A percentile compares a stretch with the other conserved stretches of the same genome.
Evolutionary conservation across 2,797 vertebrate genomes (phyloP).

Genomic region (Enteromius trimaculatus): DNA sequence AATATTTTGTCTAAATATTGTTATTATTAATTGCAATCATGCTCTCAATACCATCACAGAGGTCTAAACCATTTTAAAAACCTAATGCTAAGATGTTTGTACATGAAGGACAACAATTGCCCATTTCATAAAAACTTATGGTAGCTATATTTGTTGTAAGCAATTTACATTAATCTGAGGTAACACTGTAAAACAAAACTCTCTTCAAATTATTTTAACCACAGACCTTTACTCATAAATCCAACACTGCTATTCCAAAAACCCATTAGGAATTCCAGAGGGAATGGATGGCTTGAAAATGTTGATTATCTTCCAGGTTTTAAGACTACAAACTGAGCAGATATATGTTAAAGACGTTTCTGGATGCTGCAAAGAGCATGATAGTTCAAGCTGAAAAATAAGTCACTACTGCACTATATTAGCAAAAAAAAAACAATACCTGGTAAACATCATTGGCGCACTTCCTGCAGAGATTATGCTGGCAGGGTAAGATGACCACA

Average conservation of each 20-base stretch:
- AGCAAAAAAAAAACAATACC: conserved; percentile 62
- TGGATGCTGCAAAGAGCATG: not conserved
- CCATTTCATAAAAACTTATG: not conserved
- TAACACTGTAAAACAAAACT: not conserved
- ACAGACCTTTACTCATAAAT: not conserved
- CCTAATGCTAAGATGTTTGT: not conserved
- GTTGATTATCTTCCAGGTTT: not conserved
- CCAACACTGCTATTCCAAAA: not conserved
- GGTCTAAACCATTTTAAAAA: not conserved
- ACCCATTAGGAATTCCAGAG: not conserved
- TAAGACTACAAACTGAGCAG: not conserved
- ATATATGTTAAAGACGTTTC: not conserved
- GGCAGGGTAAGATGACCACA: conserved; percentile 84
- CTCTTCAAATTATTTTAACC: not conserved
- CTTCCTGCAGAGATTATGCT: conserved; percentile 85
- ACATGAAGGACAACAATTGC: not conserved
- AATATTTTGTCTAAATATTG: not conserved
- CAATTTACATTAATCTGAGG: too few species aligned
- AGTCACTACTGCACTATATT: not conserved
- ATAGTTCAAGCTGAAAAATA: not conserved
- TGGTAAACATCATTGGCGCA: conserved; percentile 86
- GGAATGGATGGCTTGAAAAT: not conserved
- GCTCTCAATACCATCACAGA: not conserved
- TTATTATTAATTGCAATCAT: not conserved
- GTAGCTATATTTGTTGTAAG: not conserved